Evolutionary conservation across 2,797 vertebrate genomes (phyloP), one percentile per base, ranked within the genome.

Genomic region (Centroberyx gerrardi): DNA sequence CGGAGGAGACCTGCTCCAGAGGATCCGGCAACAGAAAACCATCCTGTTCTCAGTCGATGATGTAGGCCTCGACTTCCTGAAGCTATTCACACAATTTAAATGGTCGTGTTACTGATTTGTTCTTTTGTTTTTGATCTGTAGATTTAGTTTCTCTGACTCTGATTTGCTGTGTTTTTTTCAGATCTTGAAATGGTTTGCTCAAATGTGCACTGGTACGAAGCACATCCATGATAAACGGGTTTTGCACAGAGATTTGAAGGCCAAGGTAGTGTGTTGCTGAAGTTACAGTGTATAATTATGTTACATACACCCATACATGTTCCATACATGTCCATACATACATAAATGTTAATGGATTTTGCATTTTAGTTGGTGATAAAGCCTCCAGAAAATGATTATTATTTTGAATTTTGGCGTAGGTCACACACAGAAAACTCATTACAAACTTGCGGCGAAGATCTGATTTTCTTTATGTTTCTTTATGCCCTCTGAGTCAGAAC

Each of bases 181-280:
- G 98, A 95, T 99, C 75, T 91, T 99, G 84, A 93, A 88, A 33
- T 99, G 97, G 97, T 98, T 99, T 86, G 91, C 94, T 76, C 96
- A 99, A 74, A 96, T 99, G 89, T 99, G 98, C 85, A 87, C 96
- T 40, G 95, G 95, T 48, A 88, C 97, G 60, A 95, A 96, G 64
- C 91, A 99, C 63, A 96, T 99, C 90, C 98, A 99, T 0, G 95
- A 96, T 68, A 95, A 96, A 74, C 88, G 89, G 55, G 96, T 98
- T 44, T 89, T 98, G 65, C 98, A 99, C 91, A 94, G 97, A 87
- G 98, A 99, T 85, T 95, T 99, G 80, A 99, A 99, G 83, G 97
- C 97, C 52, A 98, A 98, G 96, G 98, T 98, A 85, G 90, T 27
- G 15, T 49, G 17, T 27, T 40, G 38, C 38, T 40, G 10, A 10